Evolutionary conservation across 2,113 vertebrate species (phyloP).

Genomic region (Protomyctophum bolini): DNA sequence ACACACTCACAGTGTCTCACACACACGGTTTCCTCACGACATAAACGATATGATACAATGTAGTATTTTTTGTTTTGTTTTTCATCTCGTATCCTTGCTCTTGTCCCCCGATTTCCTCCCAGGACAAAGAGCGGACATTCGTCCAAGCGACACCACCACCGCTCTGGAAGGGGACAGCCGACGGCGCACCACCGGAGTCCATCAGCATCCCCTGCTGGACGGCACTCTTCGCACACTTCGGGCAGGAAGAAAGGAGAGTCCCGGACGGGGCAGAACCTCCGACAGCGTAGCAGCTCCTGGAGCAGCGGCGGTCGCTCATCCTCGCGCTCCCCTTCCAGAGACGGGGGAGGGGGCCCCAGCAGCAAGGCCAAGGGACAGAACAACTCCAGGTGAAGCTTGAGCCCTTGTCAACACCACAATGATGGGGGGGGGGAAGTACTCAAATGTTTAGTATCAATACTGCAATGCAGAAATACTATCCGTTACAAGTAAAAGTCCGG

Average conservation of each 20-base stretch:
- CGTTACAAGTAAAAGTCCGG: too few relatives aligned
- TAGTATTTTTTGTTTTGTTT: too few relatives aligned
- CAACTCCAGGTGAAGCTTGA: slow-evolving; percentile 61
- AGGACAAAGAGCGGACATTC: slow-evolving; percentile 76
- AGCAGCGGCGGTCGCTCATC: slow-evolving; percentile 88
- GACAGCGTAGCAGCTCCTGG: slow-evolving; percentile 89
- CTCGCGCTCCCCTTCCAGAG: slow-evolving; percentile 86
- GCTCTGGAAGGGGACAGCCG: slow-evolving; percentile 66
- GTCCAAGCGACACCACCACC: slow-evolving; percentile 81
- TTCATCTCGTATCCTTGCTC: too few relatives aligned
- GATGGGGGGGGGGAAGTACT: too few relatives aligned
- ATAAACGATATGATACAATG: too few relatives aligned
- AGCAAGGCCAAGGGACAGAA: slow-evolving; percentile 75
- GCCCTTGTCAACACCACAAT: not conserved
- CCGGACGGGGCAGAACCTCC: slow-evolving; percentile 70
- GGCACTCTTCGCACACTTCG: slow-evolving; percentile 76
- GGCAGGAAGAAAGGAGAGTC: slow-evolving; percentile 85
- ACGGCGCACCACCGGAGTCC: slow-evolving; percentile 77
- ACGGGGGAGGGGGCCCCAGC: slow-evolving; percentile 74
- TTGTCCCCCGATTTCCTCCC: not conserved
- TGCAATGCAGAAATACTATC: too few relatives aligned
- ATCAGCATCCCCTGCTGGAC: slow-evolving; percentile 81
- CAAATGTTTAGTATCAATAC: too few relatives aligned
- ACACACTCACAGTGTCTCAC: too few relatives aligned
- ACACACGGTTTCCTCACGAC: too few relatives aligned